Evolutionary conservation across 2,113 vertebrate species (phyloP).

Genomic region (Odontesthes bonariensis): DNA sequence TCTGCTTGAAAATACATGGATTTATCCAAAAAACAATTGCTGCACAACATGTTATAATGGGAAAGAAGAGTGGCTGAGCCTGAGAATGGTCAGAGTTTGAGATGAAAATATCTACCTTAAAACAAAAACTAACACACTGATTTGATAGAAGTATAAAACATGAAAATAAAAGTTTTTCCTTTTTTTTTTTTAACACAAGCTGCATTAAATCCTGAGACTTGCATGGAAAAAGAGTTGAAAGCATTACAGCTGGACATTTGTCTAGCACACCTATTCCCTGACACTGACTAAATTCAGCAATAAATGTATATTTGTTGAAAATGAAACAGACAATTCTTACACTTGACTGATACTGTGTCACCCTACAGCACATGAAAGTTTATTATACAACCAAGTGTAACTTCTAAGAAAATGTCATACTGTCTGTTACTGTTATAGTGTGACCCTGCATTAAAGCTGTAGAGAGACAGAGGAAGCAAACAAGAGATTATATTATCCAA

Average conservation of each 20-base stretch:
- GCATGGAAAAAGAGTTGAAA: neutral
- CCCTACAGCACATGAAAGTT: too few species aligned
- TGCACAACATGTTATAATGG: neutral
- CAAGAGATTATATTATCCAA: neutral
- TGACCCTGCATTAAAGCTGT: neutral
- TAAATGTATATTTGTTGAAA: neutral
- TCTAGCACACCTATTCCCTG: neutral
- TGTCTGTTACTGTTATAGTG: neutral
- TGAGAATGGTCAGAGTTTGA: neutral
- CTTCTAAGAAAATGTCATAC: too few species aligned
- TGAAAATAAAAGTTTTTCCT: neutral
- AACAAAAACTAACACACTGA: too few species aligned
- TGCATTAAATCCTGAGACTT: neutral
- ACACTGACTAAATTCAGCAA: neutral
- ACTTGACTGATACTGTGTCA: neutral
- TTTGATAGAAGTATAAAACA: neutral
- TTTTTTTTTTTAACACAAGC: neutral
- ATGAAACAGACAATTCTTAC: neutral
- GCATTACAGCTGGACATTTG: neutral
- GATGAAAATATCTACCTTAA: too few species aligned
- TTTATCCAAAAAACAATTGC: neutral
- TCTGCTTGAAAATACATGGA: neutral
- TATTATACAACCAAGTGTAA: too few species aligned
- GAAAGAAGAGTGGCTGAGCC: neutral
- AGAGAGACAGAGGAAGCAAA: neutral